Evolutionary conservation across 2,797 vertebrate genomes (phyloP), one percentile per base, ranked within the genome.

Genomic region (Enteromius anoplus): DNA sequence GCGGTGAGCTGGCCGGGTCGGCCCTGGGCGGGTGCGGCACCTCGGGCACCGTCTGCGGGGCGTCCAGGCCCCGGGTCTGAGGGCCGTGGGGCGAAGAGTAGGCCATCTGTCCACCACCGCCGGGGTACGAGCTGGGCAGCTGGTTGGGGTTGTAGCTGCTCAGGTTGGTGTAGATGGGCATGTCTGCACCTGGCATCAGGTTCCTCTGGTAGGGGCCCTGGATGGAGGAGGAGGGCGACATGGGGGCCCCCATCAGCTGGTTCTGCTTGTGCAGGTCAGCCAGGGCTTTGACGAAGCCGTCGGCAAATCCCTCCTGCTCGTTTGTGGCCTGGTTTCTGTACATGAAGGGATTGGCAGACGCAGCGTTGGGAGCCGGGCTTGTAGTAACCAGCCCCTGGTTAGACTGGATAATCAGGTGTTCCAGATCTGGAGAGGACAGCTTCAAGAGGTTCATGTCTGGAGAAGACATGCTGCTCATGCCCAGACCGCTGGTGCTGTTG

Each of bases 211-310:
- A 95, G 4, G 95, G 91, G 0, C 91, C 91, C 80, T 94, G 93
- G 70, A 94, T 81, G 42, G 94, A 93, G 51, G 93, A 92, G 0
- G 93, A 88, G 0, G 96, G 95, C 0, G 95, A 94, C 87, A 94
- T 92, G 26, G 94, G 91, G 1, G 90, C 90, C 19, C 95, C 95
- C 2, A 96, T 89, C 47, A 97, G 90, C 91, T 97, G 96, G 89
- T 96, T 97, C 91, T 97, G 96, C 90, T 97, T 97, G 91, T 97
- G 96, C 42, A 97, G 93, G 85, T 97, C 96, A 0, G 96, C 96
- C 71, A 97, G 90, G 0, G 96, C 96, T 88, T 96, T 96, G 26
- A 96, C 96, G 29, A 97, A 97, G 29, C 96, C 96, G 34, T 97
- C 96, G 0, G 95, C 96, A 47, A 97, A 97, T 40, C 96, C 96